These are phyloP conservation scores for Virgularia gustaviana DNA, from an alignment of 92 coral and sea anemone species.

Conservation along the genomic window DNA sequence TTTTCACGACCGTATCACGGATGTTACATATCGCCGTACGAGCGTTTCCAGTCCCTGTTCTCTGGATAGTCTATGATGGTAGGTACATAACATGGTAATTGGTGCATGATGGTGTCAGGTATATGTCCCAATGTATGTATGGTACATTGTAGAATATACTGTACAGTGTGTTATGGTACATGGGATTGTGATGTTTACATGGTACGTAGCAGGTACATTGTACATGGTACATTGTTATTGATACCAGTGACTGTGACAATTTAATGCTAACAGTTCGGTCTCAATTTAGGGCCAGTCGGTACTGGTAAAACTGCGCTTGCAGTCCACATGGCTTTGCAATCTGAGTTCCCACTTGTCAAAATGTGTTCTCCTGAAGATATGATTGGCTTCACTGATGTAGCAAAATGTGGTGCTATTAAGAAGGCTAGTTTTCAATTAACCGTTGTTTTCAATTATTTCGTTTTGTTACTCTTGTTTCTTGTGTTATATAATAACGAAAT, in stretches of 20 bases:
- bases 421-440: conserved; percentile 47
- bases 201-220: not conserved
- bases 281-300: conserved; percentile 77
- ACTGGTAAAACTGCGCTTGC: conserved; percentile 99
- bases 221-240: not conserved
- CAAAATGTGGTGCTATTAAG: conserved; percentile 83
- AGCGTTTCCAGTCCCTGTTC: too few species aligned
- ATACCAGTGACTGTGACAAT: not conserved
- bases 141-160: too few species aligned
- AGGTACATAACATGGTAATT: too few species aligned
- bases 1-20: too few species aligned
- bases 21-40: too few species aligned
- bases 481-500: too few species aligned
- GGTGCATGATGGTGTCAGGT: too few species aligned
- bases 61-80: too few species aligned
- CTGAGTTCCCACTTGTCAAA: conserved; percentile 93
- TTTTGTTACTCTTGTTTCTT: too few species aligned
- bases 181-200: too few species aligned
- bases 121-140: too few species aligned
- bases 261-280: not conserved
- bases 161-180: too few species aligned
- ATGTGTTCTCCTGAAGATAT: conserved; percentile 92
- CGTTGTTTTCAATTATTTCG: not conserved
- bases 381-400: conserved; percentile 95
- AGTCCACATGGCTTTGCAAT: conserved; percentile 90